phyloP scores from a whole-genome alignment of 2,888 invertebrate genomes.

The Venustoraphidia nigricollis region DNA sequence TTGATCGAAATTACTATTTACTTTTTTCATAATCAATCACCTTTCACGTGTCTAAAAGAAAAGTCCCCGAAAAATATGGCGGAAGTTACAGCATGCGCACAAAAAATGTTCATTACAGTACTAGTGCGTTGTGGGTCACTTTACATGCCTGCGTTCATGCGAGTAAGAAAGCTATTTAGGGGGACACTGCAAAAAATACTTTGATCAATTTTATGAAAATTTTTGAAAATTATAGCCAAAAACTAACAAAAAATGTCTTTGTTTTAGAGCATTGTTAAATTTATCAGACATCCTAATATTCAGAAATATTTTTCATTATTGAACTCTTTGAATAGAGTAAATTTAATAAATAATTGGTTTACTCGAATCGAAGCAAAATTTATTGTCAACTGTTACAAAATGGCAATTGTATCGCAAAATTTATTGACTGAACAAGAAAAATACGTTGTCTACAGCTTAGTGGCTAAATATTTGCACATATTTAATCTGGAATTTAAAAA shows the following conservation, averaged over 20 bases:
- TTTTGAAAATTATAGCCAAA: no score
- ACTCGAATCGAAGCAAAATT: slow-evolving; percentile 45
- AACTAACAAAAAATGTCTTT: slow-evolving; percentile 4
- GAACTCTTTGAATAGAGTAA: slow-evolving; percentile 21
- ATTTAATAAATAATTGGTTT: slow-evolving; percentile 42
- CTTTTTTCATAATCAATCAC: no score
- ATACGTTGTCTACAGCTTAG: slow-evolving; percentile 35
- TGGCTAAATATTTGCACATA: slow-evolving; percentile 43
- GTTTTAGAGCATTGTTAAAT: slow-evolving; percentile 24
- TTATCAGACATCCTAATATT: slow-evolving; percentile 25
- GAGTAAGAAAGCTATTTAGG: no score
- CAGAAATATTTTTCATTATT: slow-evolving; percentile 29
- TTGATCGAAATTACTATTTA: no score
- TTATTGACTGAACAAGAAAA: slow-evolving; percentile 30
- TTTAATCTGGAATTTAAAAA: slow-evolving; percentile 39
- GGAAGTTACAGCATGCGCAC: no score
- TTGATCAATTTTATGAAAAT: no score
- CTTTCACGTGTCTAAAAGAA: no score
- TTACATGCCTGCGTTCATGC: no score
- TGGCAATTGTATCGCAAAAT: slow-evolving; percentile 21
- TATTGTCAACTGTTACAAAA: slow-evolving; percentile 33
- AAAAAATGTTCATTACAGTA: no score
- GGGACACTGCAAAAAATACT: no score
- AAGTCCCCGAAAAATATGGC: no score
- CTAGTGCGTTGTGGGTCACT: no score